Base-by-base conservation (phyloP, 1,140 invertebrate species). In the Anthonomus grandis region DNA sequence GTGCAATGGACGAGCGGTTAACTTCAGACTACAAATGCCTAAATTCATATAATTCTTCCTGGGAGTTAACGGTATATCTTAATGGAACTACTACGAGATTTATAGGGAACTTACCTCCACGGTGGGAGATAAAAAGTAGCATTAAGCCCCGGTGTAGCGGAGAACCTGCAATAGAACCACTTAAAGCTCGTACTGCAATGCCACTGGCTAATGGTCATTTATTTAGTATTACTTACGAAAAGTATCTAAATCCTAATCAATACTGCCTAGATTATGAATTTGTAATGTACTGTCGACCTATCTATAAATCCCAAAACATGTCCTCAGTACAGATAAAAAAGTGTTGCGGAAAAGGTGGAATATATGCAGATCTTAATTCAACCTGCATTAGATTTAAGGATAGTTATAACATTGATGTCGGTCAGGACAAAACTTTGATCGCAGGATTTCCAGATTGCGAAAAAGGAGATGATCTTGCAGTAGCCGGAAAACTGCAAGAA, bases 281-380 rank as follows among this genome's bases (percentile, higher is more conserved):
- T 12, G 63, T 54, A 0, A 37, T 68, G 21, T 48, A 63, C 9
- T 70, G 69, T 45, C 27, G 44, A 12, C 51, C 57, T 5, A 56
- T 63, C 21, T 50, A 48, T 8, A 15, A 12, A 19, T 48, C 63
- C 10, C 27, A 60, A 10, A 51, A 39, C 18, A 31, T 58, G 2
- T 56, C 57, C 10, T 59, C 49, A 8, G 53, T 74, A 13, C 66
- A 68, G 41, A 66, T 81, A 27, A 74, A 75, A 58, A 80, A 84
- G 70, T 84, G 83, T 57, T 83, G 84, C 61, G 78, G 82, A 19
- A 63, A 78, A 52, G 72, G 77, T 50, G 76, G 78, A 4, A 71
- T 76, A 44, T 87, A 81, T 67, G 79, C 79, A 59, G 76, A 78
- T 59, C 73, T 70, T 37, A 78, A 70, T 48, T 76, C 75, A 59